Evolutionary conservation across 2,113 vertebrate genomes (phyloP).

Genomic region (Channa argus): DNA sequence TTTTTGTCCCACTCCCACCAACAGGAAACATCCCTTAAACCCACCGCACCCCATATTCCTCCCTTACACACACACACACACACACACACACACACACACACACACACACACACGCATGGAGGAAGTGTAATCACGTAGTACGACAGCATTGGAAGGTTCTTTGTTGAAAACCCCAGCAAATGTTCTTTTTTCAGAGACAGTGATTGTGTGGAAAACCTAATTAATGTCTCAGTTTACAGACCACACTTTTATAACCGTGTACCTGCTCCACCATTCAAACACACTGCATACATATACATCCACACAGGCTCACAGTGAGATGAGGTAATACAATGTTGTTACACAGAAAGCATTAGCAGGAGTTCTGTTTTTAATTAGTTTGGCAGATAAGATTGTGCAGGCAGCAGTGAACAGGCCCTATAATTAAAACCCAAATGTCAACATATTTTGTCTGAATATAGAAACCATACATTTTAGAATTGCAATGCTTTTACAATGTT

Average conservation of each 20-base stretch:
- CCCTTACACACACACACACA: constrained; percentile 32
- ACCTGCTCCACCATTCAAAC: constrained; percentile 45
- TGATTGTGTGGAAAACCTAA: constrained; percentile 57
- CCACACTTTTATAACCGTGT: constrained; percentile 31
- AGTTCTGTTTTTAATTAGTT: constrained; percentile 52
- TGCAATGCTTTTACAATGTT: too few species aligned
- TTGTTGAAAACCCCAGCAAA: constrained; percentile 56
- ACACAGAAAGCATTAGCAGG: constrained; percentile 21
- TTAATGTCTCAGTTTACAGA: constrained; percentile 51
- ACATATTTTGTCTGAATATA: neutral
- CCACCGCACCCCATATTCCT: constrained; percentile 70
- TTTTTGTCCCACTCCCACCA: constrained; percentile 81
- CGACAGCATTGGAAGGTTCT: constrained; percentile 50
- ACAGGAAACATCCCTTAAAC: constrained; percentile 79
- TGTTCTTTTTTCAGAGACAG: constrained; percentile 38
- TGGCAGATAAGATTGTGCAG: constrained; percentile 27
- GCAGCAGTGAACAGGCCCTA: neutral
- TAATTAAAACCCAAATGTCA: constrained; percentile 36
- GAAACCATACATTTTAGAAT: neutral
- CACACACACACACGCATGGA: constrained; percentile 31
- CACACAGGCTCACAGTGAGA: neutral
- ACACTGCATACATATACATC: neutral
- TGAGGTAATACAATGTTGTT: constrained; percentile 24
- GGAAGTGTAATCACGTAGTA: constrained; percentile 61
- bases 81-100: constrained; percentile 21